Evolutionary conservation across 2,888 invertebrate genomes (phyloP).

Genomic region (Notodonta dromedarius): DNA sequence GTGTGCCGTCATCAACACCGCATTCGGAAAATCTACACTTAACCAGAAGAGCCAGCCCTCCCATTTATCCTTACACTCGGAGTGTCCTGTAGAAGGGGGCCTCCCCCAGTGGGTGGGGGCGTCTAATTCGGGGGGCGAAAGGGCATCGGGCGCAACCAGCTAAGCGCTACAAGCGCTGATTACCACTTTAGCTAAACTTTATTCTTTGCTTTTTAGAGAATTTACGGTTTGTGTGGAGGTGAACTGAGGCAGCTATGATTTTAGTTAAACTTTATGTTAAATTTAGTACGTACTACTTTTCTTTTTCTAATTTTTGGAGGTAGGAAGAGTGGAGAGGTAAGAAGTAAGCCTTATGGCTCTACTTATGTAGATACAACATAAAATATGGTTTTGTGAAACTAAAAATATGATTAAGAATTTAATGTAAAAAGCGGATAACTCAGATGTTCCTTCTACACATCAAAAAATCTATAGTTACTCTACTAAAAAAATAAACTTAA

Average conservation of each 20-base stretch:
- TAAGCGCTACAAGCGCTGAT: slow-evolving; percentile 68
- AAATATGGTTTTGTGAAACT: too few species aligned
- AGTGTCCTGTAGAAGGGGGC: slow-evolving; percentile 62
- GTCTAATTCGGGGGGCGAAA: slow-evolving; percentile 72
- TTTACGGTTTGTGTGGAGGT: slow-evolving; percentile 52
- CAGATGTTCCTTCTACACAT: too few species aligned
- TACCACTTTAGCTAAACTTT: slow-evolving; percentile 49
- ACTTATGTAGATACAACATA: too few species aligned
- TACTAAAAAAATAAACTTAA: too few species aligned
- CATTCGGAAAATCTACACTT: slow-evolving; percentile 85
- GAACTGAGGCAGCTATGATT: slow-evolving; percentile 12
- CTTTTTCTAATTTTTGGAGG: not conserved
- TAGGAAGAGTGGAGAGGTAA: too few species aligned
- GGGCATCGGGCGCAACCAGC: slow-evolving; percentile 73
- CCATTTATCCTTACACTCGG: slow-evolving; percentile 84
- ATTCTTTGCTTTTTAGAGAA: slow-evolving; percentile 53
- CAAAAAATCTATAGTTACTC: too few species aligned
- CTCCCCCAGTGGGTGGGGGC: slow-evolving; percentile 41
- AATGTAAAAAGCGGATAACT: too few species aligned
- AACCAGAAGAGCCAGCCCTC: slow-evolving; percentile 84
- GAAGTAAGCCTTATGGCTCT: too few species aligned
- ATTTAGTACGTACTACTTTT: not conserved
- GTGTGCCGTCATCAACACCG: slow-evolving; percentile 82
- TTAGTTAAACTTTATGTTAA: slow-evolving; percentile 8
- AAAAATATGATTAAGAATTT: too few species aligned